A percentile compares a stretch with the other conserved stretches of the same genome.
Conservation (phyloP, 2,888 invertebrate genomes). For the Anoplius nigerrimus region DNA sequence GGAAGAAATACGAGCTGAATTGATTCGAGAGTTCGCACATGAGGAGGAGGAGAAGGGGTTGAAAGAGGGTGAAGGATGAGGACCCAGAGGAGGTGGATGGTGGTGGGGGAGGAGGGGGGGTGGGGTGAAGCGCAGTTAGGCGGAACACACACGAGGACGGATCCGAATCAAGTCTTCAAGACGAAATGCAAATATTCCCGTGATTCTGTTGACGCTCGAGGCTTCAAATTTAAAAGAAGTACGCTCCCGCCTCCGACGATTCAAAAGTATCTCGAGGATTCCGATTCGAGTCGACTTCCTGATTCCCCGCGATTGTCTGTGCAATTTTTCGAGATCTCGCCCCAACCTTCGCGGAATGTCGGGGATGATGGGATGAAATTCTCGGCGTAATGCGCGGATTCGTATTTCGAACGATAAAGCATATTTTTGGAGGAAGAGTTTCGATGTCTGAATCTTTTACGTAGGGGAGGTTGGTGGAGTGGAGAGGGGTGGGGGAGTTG, state of each 20-base stretch:
- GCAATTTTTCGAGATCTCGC: neutral
- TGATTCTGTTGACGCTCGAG: conserved; percentile 35
- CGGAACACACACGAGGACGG: conserved; percentile 27
- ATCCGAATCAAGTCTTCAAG: conserved; percentile 45
- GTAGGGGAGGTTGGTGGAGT: no score
- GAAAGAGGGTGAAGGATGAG: no score
- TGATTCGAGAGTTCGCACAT: conserved; percentile 49
- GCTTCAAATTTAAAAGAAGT: conserved; percentile 42
- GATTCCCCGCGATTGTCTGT: neutral
- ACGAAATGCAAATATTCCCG: conserved; percentile 53
- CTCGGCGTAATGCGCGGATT: no score
- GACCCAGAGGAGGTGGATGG: no score
- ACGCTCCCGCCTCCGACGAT: no score
- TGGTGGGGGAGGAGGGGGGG: no score
- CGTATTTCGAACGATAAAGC: no score
- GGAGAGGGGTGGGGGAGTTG: no score
- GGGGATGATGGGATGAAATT: no score
- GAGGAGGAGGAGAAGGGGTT: conserved; percentile 36
- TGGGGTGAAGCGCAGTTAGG: conserved; percentile 48
- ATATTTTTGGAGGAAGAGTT: no score
- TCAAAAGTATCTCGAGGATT: conserved; percentile 18
- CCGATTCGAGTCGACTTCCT: neutral
- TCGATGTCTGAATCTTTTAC: no score
- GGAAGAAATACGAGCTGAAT: conserved; percentile 23
- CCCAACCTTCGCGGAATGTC: no score